A percentile compares a stretch with the other conserved stretches of the same genome.
These are phyloP conservation scores for Boulengeromyrus knoepffleri DNA, from an alignment of 2,113 vertebrate genomes.

Conservation along the genomic window DNA sequence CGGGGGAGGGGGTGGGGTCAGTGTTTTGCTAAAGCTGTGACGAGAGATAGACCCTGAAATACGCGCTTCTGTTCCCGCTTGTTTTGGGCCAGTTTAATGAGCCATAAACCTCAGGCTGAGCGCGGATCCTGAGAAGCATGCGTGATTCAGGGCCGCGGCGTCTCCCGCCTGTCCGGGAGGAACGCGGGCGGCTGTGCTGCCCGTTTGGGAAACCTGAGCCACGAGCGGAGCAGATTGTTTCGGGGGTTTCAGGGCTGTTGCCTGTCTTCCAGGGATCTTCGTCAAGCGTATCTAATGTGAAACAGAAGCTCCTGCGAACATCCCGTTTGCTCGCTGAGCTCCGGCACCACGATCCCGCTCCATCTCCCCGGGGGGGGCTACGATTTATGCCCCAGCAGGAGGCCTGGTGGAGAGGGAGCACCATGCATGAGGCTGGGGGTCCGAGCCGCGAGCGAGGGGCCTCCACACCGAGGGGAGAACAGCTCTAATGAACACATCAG, in stretches of 20 bases:
- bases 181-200: neutral
- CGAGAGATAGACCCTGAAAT: conserved; percentile 41
- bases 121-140: conserved; percentile 36
- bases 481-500: conserved; percentile 58
- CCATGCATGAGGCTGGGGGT: conserved; percentile 23
- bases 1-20: neutral
- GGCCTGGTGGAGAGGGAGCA: conserved; percentile 32
- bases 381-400: conserved; percentile 53
- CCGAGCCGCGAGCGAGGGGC: conserved; percentile 13
- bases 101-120: conserved; percentile 25
- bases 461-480: conserved; percentile 20
- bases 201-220: neutral
- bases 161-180: neutral
- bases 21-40: conserved; percentile 32
- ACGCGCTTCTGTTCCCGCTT: conserved; percentile 35
- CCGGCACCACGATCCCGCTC: conserved; percentile 28
- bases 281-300: conserved; percentile 51
- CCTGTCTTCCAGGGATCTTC: conserved; percentile 36
- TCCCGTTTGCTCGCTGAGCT: conserved; percentile 45
- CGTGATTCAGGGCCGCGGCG: neutral
- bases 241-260: neutral
- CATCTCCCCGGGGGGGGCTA: conserved; percentile 46
- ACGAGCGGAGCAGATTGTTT: neutral
- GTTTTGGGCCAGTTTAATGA: conserved; percentile 46
- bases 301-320: conserved; percentile 52